Evolutionary conservation across 2,797 vertebrate species (phyloP), one percentile per base, ranked within the genome.

Genomic region (Delichon dasypus): DNA sequence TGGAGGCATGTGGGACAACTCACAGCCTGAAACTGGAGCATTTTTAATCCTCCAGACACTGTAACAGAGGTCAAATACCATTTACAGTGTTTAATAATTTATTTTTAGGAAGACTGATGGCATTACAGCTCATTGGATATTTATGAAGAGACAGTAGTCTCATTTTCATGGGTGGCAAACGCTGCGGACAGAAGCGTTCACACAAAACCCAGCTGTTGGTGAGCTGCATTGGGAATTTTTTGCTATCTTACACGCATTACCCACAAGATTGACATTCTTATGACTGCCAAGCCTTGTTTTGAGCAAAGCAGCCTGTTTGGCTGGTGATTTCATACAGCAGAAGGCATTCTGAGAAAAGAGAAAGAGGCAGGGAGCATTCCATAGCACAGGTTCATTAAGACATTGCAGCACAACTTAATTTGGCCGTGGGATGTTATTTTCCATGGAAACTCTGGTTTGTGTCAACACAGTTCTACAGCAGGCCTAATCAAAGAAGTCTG

Each of bases 31-130:
- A 88, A 93, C 4, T 3, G 1, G 50, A 94, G 72, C 62, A 34
- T 66, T 92, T 78, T 81, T 76, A 93, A 92, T 94, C 78, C 91
- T 88, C 81, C 50, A 91, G 88, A 90, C 72, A 57, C 64, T 13
- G 0, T 73, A 94, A 88, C 51, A 84, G 84, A 90, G 93, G 94
- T 95, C 94, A 96, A 95, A 95, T 51, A 95, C 82, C 91, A 88
- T 93, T 95, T 92, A 94, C 73, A 87, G 66, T 44, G 29, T 89
- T 96, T 70, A 94, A 96, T 95, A 96, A 94, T 95, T 94, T 93
- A 95, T 93, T 94, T 94, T 94, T 73, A 84, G 76, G 90, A 76
- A 94, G 86, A 96, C 66, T 51, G 93, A 94, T 96, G 88, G 62
- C 93, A 91, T 83, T 94, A 89, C 23, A 83, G 48, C 54, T 95